Conservation (phyloP, 92 coral and sea anemone genomes). For the Epizoanthus stellaris region DNA sequence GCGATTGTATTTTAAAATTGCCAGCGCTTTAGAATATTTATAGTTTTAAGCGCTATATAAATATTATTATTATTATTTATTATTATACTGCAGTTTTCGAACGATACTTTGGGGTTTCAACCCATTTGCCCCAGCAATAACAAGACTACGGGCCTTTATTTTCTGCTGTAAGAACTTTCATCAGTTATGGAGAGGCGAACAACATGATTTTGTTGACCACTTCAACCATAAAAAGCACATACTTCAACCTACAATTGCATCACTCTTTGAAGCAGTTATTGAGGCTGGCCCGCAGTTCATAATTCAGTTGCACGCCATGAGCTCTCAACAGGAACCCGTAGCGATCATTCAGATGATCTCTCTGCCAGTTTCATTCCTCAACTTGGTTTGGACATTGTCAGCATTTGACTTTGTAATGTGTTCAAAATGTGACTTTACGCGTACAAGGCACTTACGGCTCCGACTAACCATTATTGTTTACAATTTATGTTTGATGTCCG, state of each 20-base stretch:
- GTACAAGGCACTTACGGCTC: neutral
- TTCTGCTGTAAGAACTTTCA: constrained; percentile 25
- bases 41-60: too few relatives aligned
- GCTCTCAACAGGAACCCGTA: constrained; percentile 45
- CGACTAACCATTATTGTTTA: neutral
- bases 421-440: too few relatives aligned
- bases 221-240: neutral
- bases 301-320: constrained; percentile 62
- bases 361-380: constrained; percentile 52
- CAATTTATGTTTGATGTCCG: constrained; percentile 6
- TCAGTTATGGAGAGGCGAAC: constrained; percentile 3
- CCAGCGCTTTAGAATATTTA: too few relatives aligned
- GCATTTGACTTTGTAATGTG: too few relatives aligned
- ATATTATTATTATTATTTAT: too few relatives aligned
- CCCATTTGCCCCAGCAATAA: constrained; percentile 38
- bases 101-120: constrained; percentile 15
- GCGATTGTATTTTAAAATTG: too few relatives aligned
- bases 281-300: constrained; percentile 69
- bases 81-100: neutral
- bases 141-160: constrained; percentile 11
- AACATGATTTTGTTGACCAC: too few relatives aligned
- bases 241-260: neutral
- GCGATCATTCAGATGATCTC: constrained; percentile 60
- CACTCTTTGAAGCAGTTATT: constrained; percentile 43
- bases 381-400: constrained; percentile 55